Percentiles rank a stretch among this genome's conserved stretches.
These are phyloP conservation scores for Formica aserva DNA, from an alignment of 2,888 invertebrate species.

Conservation along the genomic window DNA sequence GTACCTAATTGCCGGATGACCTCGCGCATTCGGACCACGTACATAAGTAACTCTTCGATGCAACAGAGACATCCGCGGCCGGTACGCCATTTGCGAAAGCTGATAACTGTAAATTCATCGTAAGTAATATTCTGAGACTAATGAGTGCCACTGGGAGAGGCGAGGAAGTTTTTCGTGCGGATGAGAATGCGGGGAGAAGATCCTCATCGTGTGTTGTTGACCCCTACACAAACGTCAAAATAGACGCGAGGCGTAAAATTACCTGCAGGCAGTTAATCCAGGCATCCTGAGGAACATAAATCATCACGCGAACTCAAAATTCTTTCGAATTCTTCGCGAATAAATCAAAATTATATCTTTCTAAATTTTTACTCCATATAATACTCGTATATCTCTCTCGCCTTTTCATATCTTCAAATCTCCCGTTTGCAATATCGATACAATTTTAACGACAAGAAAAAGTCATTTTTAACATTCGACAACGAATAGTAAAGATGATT, in stretches of 20 bases:
- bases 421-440: not conserved
- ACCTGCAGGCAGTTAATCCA: constrained; percentile 14
- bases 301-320: constrained; percentile 1
- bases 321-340: not conserved
- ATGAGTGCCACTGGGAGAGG: constrained; percentile 23
- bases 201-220: constrained; percentile 21
- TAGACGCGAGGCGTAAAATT: constrained; percentile 42
- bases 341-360: constrained; percentile 12
- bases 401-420: too few relatives aligned
- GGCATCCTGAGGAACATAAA: constrained; percentile 8
- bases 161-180: constrained; percentile 7
- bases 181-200: not conserved
- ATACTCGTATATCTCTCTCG: not conserved
- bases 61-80: constrained; percentile 18
- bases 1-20: constrained; percentile 51
- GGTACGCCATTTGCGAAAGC: constrained; percentile 20
- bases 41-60: constrained; percentile 24
- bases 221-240: constrained; percentile 30
- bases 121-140: constrained; percentile 50
- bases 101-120: constrained; percentile 32
- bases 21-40: constrained; percentile 33
- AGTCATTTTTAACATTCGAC: not conserved
- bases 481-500: not conserved
- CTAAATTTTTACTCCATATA: not conserved
- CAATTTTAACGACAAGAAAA: not conserved